These are phyloP conservation scores for Hyaena hyaena DNA, from an alignment of 2,113 vertebrate genomes.

Conservation along the genomic window DNA sequence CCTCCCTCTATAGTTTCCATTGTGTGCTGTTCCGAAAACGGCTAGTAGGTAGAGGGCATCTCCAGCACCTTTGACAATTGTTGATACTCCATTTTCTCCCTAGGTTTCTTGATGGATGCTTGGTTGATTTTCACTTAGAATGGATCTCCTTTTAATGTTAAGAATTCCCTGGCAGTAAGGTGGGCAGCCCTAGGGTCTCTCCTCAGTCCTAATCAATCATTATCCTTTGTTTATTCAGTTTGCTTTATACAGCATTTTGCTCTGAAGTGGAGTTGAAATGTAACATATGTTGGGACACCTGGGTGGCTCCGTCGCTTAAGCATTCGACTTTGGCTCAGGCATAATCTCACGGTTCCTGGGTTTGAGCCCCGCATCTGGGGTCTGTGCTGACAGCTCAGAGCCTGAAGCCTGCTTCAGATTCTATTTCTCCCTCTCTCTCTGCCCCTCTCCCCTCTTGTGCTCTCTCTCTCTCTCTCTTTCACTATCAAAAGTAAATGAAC, in stretches of 20 bases:
- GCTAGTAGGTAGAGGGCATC: neutral
- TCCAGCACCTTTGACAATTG: neutral
- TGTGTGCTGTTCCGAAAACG: neutral
- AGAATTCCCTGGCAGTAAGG: neutral
- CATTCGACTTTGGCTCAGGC: too few species aligned
- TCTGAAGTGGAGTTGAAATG: neutral
- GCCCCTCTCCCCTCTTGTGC: too few species aligned
- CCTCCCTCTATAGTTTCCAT: fast-evolving
- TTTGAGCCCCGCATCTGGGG: too few species aligned
- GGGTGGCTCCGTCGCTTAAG: too few species aligned
- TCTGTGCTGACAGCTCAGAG: too few species aligned
- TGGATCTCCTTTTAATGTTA: neutral
- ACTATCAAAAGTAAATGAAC: too few species aligned
- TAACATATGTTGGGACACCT: neutral
- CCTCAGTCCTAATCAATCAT: neutral
- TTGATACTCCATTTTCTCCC: neutral
- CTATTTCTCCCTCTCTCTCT: too few species aligned
- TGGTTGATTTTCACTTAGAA: neutral
- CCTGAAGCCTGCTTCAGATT: too few species aligned
- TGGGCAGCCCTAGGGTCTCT: neutral
- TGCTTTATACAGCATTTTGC: neutral
- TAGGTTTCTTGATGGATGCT: neutral
- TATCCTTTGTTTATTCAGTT: neutral
- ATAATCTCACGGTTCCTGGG: too few species aligned
- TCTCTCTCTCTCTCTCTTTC: too few species aligned